These are phyloP conservation scores for Micromys minutus DNA, from an alignment of 2,113 vertebrate species.

Conservation along the genomic window DNA sequence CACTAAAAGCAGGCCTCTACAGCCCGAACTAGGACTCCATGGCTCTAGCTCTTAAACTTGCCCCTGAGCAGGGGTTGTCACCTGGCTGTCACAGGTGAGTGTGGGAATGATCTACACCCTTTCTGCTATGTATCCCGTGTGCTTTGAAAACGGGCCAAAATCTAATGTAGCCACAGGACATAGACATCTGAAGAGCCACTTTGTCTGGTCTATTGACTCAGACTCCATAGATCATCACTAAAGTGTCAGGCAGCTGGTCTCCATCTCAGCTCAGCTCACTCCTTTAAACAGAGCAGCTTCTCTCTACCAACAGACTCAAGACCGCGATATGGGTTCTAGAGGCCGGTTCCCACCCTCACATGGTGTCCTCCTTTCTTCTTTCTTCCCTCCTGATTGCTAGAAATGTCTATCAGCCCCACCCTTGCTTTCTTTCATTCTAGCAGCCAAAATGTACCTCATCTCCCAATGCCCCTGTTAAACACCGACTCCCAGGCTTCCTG, in stretches of 20 bases:
- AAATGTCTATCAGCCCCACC: not conserved
- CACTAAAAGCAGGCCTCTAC: not conserved
- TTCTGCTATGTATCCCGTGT: not conserved
- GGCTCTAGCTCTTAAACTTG: not conserved
- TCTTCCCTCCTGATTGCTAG: not conserved
- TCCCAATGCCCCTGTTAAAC: not conserved
- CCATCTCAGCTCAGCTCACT: not conserved
- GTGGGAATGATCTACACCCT: not conserved
- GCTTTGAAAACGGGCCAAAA: not conserved
- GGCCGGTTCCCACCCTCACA: too few relatives aligned
- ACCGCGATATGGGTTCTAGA: not conserved
- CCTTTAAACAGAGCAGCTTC: not conserved
- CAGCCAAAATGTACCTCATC: not conserved
- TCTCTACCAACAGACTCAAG: not conserved
- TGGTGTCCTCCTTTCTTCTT: too few relatives aligned
- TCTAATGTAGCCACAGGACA: not conserved
- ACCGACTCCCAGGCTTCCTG: not conserved
- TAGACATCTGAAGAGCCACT: not conserved
- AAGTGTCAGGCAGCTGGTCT: not conserved
- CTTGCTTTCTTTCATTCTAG: not conserved
- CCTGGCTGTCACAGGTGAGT: not conserved
- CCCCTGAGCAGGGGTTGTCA: too few relatives aligned
- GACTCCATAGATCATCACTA: fast-evolving
- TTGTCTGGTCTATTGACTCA: not conserved
- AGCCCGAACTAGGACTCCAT: not conserved